Evolutionary conservation across 2,888 invertebrate genomes (phyloP), one percentile per base, ranked within the genome.

Genomic region (Protophormia terraenovae): DNA sequence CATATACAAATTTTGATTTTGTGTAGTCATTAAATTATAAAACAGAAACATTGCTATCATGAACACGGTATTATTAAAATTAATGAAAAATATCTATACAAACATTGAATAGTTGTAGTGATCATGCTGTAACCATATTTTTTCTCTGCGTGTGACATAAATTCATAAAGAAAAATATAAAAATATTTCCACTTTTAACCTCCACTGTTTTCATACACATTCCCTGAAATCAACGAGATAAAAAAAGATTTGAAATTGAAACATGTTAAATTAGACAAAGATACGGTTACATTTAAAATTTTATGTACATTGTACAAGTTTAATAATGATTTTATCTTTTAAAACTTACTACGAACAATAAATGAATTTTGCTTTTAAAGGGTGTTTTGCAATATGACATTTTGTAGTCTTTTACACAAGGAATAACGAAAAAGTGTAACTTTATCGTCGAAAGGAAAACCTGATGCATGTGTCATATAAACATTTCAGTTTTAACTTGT

Each of bases 401-500:
- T 55, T 14, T 67, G 50, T 29, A 29, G 58, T 47, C 27, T 58
- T 24, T 32, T 58, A 7, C 4, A n/a, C 2, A 38, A 60, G 1
- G 24, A 29, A 32, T 24, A 14, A 6, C 19, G 16, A 24, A 53
- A 64, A 45, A 47, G 7, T 45, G 47, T 41, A 12, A 53, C 41
- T 72, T 64, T 64, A 58, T 66, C 14, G 10, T 45, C 10, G 47
- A 45, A 79, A n/a, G 22, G 19, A 16, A 41, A 53, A 71, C 62
- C 69, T 76, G 69, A 55, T 82, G 62, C 55, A 71, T 58, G 82
- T 71, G 71, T 82, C 76, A 55, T 27, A 77, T 4, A 47, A 53
- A 47, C 22, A 64, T 66, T 27, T 47, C 47, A 53, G 27, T 64
- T 64, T 47, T 10, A 35, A 35, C 24, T 58, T n/a, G 66, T 38